phyloP scores from a whole-genome alignment of 2,113 vertebrate genomes.

The Charina bottae region DNA sequence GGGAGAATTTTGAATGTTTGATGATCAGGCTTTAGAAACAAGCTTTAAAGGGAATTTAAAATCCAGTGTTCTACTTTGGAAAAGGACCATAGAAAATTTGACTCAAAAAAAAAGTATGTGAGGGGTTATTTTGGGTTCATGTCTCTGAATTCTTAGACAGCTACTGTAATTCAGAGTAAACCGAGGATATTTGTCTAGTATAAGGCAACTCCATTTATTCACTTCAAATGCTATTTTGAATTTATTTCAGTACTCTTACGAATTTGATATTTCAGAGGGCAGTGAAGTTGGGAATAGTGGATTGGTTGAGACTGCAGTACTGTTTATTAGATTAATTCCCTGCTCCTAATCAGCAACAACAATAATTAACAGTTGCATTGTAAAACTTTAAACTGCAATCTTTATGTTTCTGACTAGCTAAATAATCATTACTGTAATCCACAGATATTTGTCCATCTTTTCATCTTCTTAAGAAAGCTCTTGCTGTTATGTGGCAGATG shows the following conservation, averaged over 20 bases:
- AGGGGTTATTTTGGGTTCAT: background rate
- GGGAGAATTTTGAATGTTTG: background rate
- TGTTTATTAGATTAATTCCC: background rate
- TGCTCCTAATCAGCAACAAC: background rate
- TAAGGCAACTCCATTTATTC: background rate
- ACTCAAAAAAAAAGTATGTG: background rate
- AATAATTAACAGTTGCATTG: background rate
- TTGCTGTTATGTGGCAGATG: background rate
- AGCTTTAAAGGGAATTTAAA: background rate
- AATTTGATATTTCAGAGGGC: background rate
- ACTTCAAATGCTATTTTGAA: background rate
- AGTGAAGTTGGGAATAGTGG: background rate
- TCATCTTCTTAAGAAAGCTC: background rate
- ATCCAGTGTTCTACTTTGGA: background rate
- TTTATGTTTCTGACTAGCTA: conserved; percentile 3
- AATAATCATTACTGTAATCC: background rate
- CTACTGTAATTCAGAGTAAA: background rate
- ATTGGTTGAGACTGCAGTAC: background rate
- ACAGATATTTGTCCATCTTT: background rate
- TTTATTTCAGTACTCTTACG: background rate
- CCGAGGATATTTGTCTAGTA: background rate
- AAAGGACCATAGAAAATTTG: background rate
- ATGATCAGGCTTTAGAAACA: background rate
- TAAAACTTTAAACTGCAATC: background rate
- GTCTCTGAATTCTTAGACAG: background rate